Conservation (phyloP, 2,113 vertebrate species). For the Sarotherodon lohbergeri region DNA sequence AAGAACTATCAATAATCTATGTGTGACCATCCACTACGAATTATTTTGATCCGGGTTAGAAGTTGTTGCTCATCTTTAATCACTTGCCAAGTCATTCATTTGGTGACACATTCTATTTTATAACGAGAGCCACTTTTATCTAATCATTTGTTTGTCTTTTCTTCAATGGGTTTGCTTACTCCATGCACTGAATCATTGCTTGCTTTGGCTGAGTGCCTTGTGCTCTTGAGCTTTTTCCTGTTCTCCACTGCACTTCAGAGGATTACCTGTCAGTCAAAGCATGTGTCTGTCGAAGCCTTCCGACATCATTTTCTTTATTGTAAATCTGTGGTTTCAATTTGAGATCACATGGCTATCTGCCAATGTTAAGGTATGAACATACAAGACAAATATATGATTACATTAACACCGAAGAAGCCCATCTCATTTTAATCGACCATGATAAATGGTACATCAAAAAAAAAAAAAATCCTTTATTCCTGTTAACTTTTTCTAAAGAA, state of each 20-base stretch:
- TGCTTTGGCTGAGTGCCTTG: neutral
- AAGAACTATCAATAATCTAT: neutral
- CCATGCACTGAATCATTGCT: neutral
- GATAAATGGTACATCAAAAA: neutral
- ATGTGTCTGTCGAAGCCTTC: neutral
- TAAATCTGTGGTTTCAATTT: neutral
- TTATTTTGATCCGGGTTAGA: neutral
- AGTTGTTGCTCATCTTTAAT: neutral
- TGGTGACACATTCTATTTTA: neutral
- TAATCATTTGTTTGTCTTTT: neutral
- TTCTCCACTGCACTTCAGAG: neutral
- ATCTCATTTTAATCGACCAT: accelerated
- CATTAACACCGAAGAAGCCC: accelerated
- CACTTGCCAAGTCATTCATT: neutral
- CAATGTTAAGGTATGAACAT: neutral
- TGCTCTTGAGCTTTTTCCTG: neutral
- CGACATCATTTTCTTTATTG: neutral
- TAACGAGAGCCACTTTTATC: neutral
- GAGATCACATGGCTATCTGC: neutral
- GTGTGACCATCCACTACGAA: neutral
- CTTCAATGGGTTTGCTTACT: neutral
- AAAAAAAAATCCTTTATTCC: neutral
- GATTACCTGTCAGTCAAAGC: neutral
- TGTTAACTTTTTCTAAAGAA: too few species aligned
- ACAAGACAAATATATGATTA: neutral